These are phyloP conservation scores for Hippocampus kuda DNA, from an alignment of 2,797 vertebrate species.

Conservation along the genomic window DNA sequence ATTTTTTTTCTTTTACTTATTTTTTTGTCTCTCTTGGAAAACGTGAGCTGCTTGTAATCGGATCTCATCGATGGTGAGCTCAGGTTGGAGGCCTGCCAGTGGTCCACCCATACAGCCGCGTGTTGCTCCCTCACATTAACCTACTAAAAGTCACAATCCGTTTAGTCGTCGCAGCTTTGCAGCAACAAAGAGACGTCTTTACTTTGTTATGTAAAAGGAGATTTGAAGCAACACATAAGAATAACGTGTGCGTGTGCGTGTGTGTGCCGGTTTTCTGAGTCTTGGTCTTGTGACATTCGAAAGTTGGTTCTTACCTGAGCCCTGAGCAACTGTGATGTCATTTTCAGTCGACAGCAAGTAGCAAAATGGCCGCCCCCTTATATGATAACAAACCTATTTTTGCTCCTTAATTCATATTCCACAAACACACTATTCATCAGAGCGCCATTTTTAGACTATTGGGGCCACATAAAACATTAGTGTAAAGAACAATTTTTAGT, in stretches of 20 bases:
- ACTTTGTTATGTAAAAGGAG: background rate
- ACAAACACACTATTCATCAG: too few relatives aligned
- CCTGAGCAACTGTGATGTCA: too few relatives aligned
- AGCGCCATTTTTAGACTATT: too few relatives aligned
- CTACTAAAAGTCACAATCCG: slow-evolving; percentile 15
- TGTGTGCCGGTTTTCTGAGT: background rate
- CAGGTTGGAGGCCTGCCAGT: slow-evolving; percentile 56
- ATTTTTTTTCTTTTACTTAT: slow-evolving; percentile 24
- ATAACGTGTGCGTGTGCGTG: background rate
- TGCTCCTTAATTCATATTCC: too few relatives aligned
- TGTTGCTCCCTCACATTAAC: slow-evolving; percentile 26
- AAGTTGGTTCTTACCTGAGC: too few relatives aligned
- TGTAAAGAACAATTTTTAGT: too few relatives aligned
- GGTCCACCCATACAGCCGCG: slow-evolving; percentile 27
- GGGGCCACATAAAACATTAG: too few relatives aligned
- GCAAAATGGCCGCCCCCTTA: too few relatives aligned
- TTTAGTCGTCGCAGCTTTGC: background rate
- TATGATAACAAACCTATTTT: too few relatives aligned
- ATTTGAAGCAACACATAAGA: background rate
- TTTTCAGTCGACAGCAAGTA: too few relatives aligned
- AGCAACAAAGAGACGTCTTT: background rate
- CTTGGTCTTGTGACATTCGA: too few relatives aligned
- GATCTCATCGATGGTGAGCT: slow-evolving; percentile 61
- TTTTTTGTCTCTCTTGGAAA: slow-evolving; percentile 36
- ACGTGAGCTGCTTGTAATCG: slow-evolving; percentile 61